A percentile compares a stretch with the other conserved stretches of the same genome.
Conservation (phyloP, 2,797 vertebrate species). For the Sphenodon punctatus region DNA sequence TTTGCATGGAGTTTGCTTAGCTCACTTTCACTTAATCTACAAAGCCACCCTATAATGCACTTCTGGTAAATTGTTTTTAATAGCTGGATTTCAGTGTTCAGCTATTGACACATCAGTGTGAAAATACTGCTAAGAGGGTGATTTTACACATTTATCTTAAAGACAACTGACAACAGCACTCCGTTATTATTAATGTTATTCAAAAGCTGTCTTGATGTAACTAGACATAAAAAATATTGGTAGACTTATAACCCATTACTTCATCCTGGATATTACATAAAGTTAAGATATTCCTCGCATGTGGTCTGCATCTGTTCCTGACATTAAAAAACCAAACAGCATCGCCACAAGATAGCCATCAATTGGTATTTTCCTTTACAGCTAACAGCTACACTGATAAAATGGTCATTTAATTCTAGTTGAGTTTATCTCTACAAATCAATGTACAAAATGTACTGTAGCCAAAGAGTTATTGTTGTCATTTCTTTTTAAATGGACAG, state of each 20-base stretch:
- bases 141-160: background rate
- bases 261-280: background rate
- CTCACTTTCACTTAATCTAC: no score
- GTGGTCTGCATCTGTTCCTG: background rate
- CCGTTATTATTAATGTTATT: background rate
- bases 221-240: background rate
- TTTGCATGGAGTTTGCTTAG: background rate
- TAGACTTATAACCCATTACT: background rate
- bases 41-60: background rate
- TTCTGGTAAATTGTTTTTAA: background rate
- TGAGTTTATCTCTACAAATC: background rate
- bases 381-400: background rate
- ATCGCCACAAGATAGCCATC: background rate
- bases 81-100: background rate
- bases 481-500: no score
- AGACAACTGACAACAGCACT: background rate
- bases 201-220: background rate
- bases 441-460: background rate
- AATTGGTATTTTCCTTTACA: background rate
- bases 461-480: background rate
- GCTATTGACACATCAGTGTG: no score
- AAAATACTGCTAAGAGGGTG: background rate
- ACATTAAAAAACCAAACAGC: background rate
- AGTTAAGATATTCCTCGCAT: background rate
- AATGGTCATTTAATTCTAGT: background rate